Evolutionary conservation across 2,797 vertebrate species (phyloP).

Genomic region (Thunnus albacares): DNA sequence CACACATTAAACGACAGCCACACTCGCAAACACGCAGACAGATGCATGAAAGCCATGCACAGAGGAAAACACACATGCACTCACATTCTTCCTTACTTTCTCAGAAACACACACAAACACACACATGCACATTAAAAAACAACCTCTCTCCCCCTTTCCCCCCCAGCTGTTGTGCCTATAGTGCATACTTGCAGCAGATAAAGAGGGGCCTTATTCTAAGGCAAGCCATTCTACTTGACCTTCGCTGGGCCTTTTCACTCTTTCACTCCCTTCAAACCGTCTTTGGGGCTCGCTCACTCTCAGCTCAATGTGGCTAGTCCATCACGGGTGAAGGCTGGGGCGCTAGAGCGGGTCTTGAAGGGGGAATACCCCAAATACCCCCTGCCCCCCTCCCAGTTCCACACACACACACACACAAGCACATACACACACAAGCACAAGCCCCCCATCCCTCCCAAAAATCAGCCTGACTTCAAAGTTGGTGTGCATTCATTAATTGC

Average conservation of each 20-base stretch:
- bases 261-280: constrained; percentile 96
- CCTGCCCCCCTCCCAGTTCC: constrained; percentile 19
- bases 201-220: constrained; percentile 96
- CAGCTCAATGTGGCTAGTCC: constrained; percentile 93
- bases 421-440: constrained; percentile 30
- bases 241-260: constrained; percentile 95
- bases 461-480: constrained; percentile 96
- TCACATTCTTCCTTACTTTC: constrained; percentile 55
- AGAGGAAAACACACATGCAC: constrained; percentile 29
- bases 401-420: constrained; percentile 33
- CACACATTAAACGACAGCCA: constrained; percentile 14
- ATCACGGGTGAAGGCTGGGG: constrained; percentile 89
- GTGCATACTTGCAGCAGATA: constrained; percentile 94
- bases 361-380: constrained; percentile 77
- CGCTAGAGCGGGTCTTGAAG: constrained; percentile 61
- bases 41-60: constrained; percentile 14
- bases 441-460: constrained; percentile 77
- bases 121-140: constrained; percentile 74
- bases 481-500: constrained; percentile 99
- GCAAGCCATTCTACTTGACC: constrained; percentile 98
- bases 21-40: neutral
- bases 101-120: constrained; percentile 63
- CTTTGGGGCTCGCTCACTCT: constrained; percentile 89
- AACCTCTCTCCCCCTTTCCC: constrained; percentile 37
- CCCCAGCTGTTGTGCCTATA: constrained; percentile 92